Base-by-base conservation (phyloP, 2,113 vertebrate genomes). In the Ia io region DNA sequence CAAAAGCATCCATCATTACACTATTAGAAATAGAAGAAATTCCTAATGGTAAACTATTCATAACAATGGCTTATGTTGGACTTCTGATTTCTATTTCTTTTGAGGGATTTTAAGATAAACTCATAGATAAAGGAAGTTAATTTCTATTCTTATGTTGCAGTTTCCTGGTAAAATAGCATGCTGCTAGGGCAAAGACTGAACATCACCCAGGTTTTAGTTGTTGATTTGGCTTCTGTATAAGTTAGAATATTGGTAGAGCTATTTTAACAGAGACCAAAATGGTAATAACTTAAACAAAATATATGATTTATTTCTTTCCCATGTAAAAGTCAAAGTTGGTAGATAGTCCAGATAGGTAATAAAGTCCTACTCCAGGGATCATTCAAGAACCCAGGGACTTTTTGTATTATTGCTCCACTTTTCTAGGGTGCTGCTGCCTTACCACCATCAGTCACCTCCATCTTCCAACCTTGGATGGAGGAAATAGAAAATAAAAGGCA, bases 31-130 rank as follows among this genome's bases (percentile, higher is more conserved):
- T 13, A 88, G 32, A 93, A 40, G 51, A 71, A 69, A 49, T 85
- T 90, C 20, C 23, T 47, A 67, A 70, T 90, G 42, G 8, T 92
- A 86, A 89, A 25, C 53, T 83, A 42, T 22, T 86, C n/a, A 9
- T 76, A 76, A 40, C 14, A 88, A 91, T 80, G 74, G 2, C 44
- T 94, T 85, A 49, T 22, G 22, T n/a, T 71, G 35, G 22, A 63
- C 63, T 90, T 85, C 61, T 93, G 20, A 74, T 49, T 89, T 83
- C 49, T 90, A 11, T 78, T 84, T 91, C 23, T 86, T 88, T 91
- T 91, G 20, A 73, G 67, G 13, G 47, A 73, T 88, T 80, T 96
- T 78, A 89, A 94, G 79, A 44, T 76, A 44, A 93, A n/a, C 32
- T 67, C 59, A 86, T 59, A 84, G n/a, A 2, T 79, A 49, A 82